phyloP scores from a whole-genome alignment of 2,113 vertebrate genomes.

The Ancistrus triradiatus region DNA sequence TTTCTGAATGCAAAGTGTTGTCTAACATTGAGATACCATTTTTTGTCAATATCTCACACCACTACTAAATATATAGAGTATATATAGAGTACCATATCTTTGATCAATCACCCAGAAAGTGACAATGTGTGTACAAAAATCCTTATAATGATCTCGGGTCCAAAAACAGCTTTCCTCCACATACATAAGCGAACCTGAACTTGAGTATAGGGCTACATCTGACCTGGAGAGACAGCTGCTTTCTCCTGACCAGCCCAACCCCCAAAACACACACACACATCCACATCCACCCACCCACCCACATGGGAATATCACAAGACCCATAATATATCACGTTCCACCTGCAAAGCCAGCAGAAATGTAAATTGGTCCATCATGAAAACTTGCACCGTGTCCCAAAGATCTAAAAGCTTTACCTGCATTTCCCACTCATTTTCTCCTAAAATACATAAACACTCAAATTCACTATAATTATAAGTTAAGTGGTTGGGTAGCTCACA shows the following conservation, averaged over 20 bases:
- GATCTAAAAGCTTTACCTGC: too few species aligned
- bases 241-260: constrained; percentile 10
- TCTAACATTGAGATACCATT: too few species aligned
- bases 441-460: too few species aligned
- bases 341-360: constrained; percentile 21
- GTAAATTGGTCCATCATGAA: not conserved
- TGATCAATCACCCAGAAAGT: too few species aligned
- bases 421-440: too few species aligned
- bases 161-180: not conserved
- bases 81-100: not conserved
- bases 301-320: constrained; percentile 34
- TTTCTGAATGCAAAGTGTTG: too few species aligned
- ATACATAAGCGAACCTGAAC: not conserved
- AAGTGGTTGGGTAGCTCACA: too few species aligned
- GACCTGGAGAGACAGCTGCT: constrained; percentile 5
- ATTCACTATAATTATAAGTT: too few species aligned
- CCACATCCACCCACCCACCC: too few species aligned
- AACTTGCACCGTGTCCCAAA: too few species aligned
- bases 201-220: not conserved
- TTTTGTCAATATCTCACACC: too few species aligned
- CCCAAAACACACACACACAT: constrained; percentile 16
- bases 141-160: not conserved
- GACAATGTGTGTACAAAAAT: not conserved
- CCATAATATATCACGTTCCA: constrained; percentile 36
- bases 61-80: too few species aligned